phyloP scores from a whole-genome alignment of 2,113 vertebrate genomes.

The Ciconia maguari region DNA sequence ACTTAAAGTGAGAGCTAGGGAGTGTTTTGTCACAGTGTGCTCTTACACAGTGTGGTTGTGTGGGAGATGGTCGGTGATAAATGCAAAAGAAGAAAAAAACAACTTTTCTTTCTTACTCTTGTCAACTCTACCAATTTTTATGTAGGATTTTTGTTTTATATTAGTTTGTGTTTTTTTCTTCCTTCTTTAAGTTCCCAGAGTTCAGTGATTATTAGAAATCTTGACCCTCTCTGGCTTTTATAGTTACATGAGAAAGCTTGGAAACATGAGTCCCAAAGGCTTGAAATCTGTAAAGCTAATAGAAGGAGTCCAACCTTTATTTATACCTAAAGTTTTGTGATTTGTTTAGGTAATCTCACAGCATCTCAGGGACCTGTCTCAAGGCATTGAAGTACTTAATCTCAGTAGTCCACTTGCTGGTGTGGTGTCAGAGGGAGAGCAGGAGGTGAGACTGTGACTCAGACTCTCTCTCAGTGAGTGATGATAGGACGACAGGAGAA shows the following conservation, averaged over 20 bases:
- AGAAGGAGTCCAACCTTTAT: neutral
- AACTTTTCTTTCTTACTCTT: neutral
- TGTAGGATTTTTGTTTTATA: neutral
- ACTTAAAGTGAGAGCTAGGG: neutral
- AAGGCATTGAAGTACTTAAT: neutral
- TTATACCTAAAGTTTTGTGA: neutral
- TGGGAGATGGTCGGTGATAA: neutral
- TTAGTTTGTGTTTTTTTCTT: neutral
- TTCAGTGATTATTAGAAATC: neutral
- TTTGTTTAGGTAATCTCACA: neutral
- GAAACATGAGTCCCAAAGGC: neutral
- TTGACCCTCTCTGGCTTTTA: neutral
- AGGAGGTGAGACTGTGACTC: neutral
- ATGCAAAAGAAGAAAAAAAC: neutral
- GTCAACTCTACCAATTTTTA: neutral
- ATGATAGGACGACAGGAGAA: neutral
- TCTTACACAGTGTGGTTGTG: neutral
- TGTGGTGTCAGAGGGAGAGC: neutral
- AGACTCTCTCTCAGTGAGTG: accelerated
- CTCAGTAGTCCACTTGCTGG: neutral
- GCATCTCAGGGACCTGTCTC: neutral
- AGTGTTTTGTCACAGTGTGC: neutral
- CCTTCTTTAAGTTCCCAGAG: neutral
- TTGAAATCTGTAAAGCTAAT: neutral
- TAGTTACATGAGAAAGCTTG: neutral